Percentiles rank a stretch among this genome's conserved stretches.
phyloP scores from a whole-genome alignment of 2,888 invertebrate genomes.

The Cotesia congregata region DNA sequence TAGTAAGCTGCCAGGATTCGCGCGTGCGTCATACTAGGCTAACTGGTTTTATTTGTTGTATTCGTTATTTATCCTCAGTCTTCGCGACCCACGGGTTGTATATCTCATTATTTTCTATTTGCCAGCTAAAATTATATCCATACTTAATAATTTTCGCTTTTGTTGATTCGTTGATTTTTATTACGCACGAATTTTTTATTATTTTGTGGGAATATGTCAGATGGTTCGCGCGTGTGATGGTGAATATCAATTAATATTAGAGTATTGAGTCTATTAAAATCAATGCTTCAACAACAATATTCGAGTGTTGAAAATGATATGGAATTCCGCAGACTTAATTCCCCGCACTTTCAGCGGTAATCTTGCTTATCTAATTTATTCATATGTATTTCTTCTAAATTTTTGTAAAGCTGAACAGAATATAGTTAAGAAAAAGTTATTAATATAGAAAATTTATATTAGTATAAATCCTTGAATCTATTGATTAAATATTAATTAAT shows the following conservation, averaged over 20 bases:
- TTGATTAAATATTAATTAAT: not conserved
- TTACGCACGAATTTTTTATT: too few relatives aligned
- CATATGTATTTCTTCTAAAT: not conserved
- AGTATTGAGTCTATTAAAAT: slow-evolving; percentile 37
- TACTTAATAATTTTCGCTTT: not conserved
- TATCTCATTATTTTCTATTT: slow-evolving; percentile 31
- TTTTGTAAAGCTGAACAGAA: too few relatives aligned
- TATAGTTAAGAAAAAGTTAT: too few relatives aligned
- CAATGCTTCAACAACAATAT: slow-evolving; percentile 52
- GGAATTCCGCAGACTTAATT: slow-evolving; percentile 48
- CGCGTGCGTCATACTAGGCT: slow-evolving; percentile 22
- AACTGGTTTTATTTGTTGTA: slow-evolving; percentile 21
- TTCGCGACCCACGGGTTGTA: slow-evolving; percentile 24
- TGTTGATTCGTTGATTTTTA: not conserved
- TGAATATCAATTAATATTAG: slow-evolving; percentile 39
- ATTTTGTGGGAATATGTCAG: not conserved
- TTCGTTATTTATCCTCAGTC: slow-evolving; percentile 20
- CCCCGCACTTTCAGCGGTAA: slow-evolving; percentile 49
- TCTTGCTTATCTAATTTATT: slow-evolving; percentile 20
- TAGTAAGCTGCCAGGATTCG: slow-evolving; percentile 19
- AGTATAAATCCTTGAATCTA: slow-evolving; percentile 8
- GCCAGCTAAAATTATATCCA: not conserved
- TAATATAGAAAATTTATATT: not conserved
- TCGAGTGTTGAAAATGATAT: slow-evolving; percentile 48
- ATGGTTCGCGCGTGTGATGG: slow-evolving; percentile 27